Conservation (phyloP, 37 sponge, comb jelly and placozoan species). For the Theonella swinhoei region DNA sequence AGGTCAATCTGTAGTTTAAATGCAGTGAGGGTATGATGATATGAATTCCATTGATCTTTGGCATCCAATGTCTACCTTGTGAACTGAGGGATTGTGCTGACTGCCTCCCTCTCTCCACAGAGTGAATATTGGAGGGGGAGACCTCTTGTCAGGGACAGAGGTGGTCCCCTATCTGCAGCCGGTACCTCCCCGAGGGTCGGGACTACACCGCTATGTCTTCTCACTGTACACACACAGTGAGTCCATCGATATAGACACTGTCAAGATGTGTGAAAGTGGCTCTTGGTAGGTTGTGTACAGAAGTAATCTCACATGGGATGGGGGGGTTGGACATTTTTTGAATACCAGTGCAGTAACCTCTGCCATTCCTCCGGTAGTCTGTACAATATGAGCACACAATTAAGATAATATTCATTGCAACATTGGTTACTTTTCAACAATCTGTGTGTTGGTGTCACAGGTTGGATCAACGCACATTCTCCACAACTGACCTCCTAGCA, state of each 20-base stretch:
- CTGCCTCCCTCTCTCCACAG: conserved; percentile 30
- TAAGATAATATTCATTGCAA: too few species aligned
- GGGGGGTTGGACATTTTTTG: too few species aligned
- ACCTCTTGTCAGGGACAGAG: neutral
- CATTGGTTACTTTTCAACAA: too few species aligned
- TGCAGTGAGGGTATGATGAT: neutral
- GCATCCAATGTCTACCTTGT: too few species aligned
- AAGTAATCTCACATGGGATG: neutral
- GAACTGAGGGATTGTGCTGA: too few species aligned
- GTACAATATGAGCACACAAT: too few species aligned
- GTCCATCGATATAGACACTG: conserved; percentile 5
- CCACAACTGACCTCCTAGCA: conserved; percentile 33
- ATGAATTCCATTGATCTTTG: too few species aligned
- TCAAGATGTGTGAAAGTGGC: neutral
- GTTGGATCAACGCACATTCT: conserved; percentile 60
- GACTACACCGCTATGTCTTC: conserved; percentile 72
- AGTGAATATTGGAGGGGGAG: conserved; percentile 19
- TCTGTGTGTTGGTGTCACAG: too few species aligned
- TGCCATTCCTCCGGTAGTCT: too few species aligned
- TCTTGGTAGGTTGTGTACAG: neutral
- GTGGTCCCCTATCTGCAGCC: conserved; percentile 64
- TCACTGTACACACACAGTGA: conserved; percentile 59
- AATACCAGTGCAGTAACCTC: too few species aligned
- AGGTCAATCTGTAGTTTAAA: too few species aligned
- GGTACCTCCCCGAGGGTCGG: conserved; percentile 66